Percentiles rank a stretch among this genome's conserved stretches.
These are phyloP conservation scores for Poecilobothrus nobilitatus DNA, from an alignment of 2,888 invertebrate species.

Conservation along the genomic window DNA sequence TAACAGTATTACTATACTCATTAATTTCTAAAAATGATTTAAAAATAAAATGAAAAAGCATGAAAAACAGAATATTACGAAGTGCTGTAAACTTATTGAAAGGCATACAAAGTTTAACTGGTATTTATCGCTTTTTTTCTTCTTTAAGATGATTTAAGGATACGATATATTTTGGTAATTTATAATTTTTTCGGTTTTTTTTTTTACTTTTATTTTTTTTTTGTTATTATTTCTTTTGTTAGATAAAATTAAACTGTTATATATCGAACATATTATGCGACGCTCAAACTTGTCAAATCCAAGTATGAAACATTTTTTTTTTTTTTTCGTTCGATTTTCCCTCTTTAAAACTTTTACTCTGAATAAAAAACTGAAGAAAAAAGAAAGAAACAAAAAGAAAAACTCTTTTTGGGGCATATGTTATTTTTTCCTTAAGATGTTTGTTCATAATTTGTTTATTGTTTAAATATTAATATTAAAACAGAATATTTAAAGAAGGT, in stretches of 20 bases:
- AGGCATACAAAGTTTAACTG: conserved; percentile 4
- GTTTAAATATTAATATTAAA: too few relatives aligned
- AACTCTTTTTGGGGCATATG: too few relatives aligned
- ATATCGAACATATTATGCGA: not conserved
- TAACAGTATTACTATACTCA: too few relatives aligned
- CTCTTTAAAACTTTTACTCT: too few relatives aligned
- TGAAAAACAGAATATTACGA: not conserved
- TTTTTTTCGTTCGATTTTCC: not conserved
- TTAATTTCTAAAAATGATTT: too few relatives aligned
- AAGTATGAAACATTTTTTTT: not conserved
- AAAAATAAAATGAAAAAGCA: too few relatives aligned
- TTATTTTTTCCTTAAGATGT: too few relatives aligned
- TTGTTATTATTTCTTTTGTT: not conserved
- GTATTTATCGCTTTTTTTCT: not conserved
- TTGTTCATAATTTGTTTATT: too few relatives aligned
- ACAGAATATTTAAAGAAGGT: too few relatives aligned
- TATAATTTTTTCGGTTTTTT: not conserved
- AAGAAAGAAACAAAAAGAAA: too few relatives aligned
- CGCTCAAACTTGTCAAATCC: not conserved
- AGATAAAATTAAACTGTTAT: conserved; percentile 5
- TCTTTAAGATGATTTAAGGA: not conserved
- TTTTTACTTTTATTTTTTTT: not conserved
- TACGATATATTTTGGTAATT: not conserved
- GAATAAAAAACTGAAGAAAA: too few relatives aligned
- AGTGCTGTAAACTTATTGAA: not conserved